Evolutionary conservation across 1,140 invertebrate genomes (phyloP).

Genomic region (Cherax quadricarinatus): DNA sequence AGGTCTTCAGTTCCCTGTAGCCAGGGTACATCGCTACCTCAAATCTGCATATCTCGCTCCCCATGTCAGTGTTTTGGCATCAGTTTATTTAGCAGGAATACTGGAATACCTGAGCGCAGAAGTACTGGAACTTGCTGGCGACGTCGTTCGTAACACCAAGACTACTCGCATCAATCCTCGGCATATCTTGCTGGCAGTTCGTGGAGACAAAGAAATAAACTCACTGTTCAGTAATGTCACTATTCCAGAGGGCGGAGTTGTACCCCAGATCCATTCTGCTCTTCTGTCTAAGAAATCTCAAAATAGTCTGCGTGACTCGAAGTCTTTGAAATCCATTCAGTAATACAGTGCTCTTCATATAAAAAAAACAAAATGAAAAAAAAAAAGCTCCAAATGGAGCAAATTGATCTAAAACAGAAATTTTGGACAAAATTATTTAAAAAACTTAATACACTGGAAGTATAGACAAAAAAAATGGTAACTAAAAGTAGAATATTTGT

Average conservation of each 20-base stretch:
- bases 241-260: conserved; percentile 79
- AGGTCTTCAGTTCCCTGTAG: conserved; percentile 85
- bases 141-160: conserved; percentile 64
- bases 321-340: conserved; percentile 46
- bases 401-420: background rate
- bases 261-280: conserved; percentile 87
- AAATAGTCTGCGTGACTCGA: conserved; percentile 85
- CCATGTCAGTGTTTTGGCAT: conserved; percentile 83
- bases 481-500: no score
- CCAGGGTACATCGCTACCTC: conserved; percentile 83
- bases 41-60: conserved; percentile 85
- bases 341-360: no score
- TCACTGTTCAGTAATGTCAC: conserved; percentile 87
- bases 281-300: conserved; percentile 81
- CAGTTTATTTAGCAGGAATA: conserved; percentile 85
- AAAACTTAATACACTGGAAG: no score
- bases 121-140: conserved; percentile 78
- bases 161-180: conserved; percentile 84
- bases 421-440: no score
- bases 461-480: no score
- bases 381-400: conserved; percentile 46
- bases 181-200: conserved; percentile 88
- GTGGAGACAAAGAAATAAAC: conserved; percentile 91
- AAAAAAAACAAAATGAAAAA: background rate
- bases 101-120: conserved; percentile 83